These are phyloP conservation scores for Paramisgurnus dabryanus DNA, from an alignment of 2,113 vertebrate species.

Conservation along the genomic window DNA sequence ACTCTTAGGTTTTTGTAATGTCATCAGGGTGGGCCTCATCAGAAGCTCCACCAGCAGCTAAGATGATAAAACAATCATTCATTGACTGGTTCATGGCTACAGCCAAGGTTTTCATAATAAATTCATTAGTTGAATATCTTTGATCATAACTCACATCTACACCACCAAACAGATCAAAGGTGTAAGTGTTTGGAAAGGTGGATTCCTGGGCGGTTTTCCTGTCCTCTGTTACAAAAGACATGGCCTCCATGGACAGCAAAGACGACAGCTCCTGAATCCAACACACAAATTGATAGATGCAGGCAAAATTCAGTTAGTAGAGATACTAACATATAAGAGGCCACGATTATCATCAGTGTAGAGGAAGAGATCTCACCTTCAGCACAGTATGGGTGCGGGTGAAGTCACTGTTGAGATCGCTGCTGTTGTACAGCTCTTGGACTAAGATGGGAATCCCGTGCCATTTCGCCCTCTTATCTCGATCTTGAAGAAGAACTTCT, in stretches of 20 bases:
- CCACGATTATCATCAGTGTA: neutral
- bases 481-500: conserved; percentile 86
- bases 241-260: conserved; percentile 95
- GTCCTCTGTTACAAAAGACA: conserved; percentile 97
- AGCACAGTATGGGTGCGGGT: conserved; percentile 88
- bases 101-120: neutral
- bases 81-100: neutral
- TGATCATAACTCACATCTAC: conserved; percentile 86
- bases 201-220: conserved; percentile 91
- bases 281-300: neutral
- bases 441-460: conserved; percentile 93
- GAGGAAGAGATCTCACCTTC: conserved; percentile 77
- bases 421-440: conserved; percentile 88
- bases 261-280: conserved; percentile 89
- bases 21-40: conserved; percentile 95
- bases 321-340: neutral
- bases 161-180: conserved; percentile 97
- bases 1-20: conserved; percentile 94
- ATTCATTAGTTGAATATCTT: neutral
- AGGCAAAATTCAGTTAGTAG: too few relatives aligned
- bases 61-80: conserved; percentile 25
- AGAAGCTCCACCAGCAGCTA: conserved; percentile 97
- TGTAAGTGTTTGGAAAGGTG: conserved; percentile 94
- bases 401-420: conserved; percentile 94
- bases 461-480: conserved; percentile 94